These are phyloP conservation scores for Trachelus iudaicus DNA, from an alignment of 2,888 invertebrate genomes.

Conservation along the genomic window DNA sequence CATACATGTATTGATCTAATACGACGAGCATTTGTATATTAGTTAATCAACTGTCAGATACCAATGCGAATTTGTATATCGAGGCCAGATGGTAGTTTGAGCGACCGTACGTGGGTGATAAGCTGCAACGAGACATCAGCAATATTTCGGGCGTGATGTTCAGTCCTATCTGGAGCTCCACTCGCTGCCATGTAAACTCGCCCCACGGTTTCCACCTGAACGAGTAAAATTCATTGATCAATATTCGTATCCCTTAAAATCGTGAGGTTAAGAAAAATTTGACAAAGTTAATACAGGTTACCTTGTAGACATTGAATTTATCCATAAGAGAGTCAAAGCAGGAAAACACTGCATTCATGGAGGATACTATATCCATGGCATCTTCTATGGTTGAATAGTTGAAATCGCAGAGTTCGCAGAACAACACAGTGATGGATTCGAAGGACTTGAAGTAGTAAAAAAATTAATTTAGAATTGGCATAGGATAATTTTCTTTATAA, in stretches of 20 bases:
- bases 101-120: constrained; percentile 74
- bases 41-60: constrained; percentile 42
- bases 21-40: not conserved
- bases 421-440: constrained; percentile 82
- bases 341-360: constrained; percentile 88
- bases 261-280: constrained; percentile 1
- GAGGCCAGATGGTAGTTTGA: constrained; percentile 72
- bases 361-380: constrained; percentile 83
- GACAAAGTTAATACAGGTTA: constrained; percentile 50
- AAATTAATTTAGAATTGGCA: constrained; percentile 20
- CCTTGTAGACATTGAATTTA: constrained; percentile 88
- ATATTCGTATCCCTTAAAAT: not conserved
- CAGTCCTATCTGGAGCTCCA: constrained; percentile 83
- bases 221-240: constrained; percentile 19
- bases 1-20: not conserved
- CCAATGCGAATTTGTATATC: constrained; percentile 75
- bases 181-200: constrained; percentile 92
- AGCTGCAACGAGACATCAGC: constrained; percentile 84
- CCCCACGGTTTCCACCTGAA: constrained; percentile 92
- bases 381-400: constrained; percentile 71
- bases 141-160: constrained; percentile 80
- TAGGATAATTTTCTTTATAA: not conserved
- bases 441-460: constrained; percentile 72
- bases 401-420: constrained; percentile 78
- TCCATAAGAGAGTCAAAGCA: constrained; percentile 87